A percentile compares a stretch with the other conserved stretches of the same genome.
Evolutionary conservation across 1,140 invertebrate species (phyloP).

Genomic region (Oscheius sp.): DNA sequence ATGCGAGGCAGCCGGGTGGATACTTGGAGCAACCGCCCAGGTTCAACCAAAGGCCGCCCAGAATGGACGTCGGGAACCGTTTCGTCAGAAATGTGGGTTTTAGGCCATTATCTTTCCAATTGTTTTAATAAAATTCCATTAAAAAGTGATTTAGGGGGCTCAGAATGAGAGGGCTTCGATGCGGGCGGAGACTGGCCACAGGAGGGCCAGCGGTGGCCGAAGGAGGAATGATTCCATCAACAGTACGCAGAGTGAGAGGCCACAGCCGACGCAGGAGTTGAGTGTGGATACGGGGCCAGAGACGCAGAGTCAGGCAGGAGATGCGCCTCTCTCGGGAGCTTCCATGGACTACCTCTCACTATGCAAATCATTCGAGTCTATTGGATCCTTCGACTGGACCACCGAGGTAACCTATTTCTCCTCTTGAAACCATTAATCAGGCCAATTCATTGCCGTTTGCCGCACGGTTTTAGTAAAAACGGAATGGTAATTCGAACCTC

Average conservation of each 20-base stretch:
- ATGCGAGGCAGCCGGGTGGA: constrained; percentile 22
- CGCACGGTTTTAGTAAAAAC: no score
- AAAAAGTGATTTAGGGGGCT: not conserved
- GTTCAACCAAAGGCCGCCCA: not conserved
- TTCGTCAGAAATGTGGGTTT: not conserved
- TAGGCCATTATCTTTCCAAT: not conserved
- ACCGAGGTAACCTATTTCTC: not conserved
- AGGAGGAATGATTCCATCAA: constrained; percentile 32
- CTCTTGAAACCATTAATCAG: no score
- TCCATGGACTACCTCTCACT: not conserved
- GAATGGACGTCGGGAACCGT: not conserved
- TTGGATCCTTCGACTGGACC: constrained; percentile 15
- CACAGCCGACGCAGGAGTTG: constrained; percentile 5
- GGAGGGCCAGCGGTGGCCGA: not conserved
- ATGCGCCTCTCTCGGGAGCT: not conserved
- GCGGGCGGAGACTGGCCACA: constrained; percentile 9
- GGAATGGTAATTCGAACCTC: no score
- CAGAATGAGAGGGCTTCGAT: constrained; percentile 10
- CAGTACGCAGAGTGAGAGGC: constrained; percentile 29
- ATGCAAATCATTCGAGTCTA: constrained; percentile 15
- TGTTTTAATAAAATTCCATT: not conserved
- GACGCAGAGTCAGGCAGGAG: constrained; percentile 14
- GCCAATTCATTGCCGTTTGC: no score
- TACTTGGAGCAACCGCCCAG: constrained; percentile 19
- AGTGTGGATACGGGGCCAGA: constrained; percentile 9